Evolutionary conservation across 2,797 vertebrate species (phyloP).

Genomic region (Carduelis carduelis): DNA sequence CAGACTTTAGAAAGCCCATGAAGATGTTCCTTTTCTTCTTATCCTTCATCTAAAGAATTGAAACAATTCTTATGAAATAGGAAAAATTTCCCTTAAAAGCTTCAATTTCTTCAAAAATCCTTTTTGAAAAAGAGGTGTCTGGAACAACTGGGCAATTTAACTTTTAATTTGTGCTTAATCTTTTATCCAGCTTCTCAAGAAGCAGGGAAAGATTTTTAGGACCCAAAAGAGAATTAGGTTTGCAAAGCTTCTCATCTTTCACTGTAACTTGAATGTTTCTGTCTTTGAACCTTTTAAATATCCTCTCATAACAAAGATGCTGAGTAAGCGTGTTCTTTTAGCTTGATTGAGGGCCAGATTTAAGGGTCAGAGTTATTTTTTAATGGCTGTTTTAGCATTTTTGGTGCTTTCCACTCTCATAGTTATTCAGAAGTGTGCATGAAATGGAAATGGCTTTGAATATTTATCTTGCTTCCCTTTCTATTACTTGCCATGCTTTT

Average conservation of each 20-base stretch:
- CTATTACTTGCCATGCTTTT: constrained; percentile 29
- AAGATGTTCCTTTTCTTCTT: not conserved
- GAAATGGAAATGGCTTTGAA: constrained; percentile 38
- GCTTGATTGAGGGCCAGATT: constrained; percentile 14
- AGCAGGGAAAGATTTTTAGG: not conserved
- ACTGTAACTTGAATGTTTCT: not conserved
- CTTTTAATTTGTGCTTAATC: not conserved
- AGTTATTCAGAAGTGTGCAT: constrained; percentile 11
- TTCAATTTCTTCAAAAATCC: not conserved
- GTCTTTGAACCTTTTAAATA: constrained; percentile 36
- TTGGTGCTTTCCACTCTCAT: not conserved
- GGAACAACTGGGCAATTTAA: not conserved
- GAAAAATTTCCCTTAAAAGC: not conserved
- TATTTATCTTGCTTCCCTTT: constrained; percentile 41
- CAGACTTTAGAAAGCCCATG: not conserved
- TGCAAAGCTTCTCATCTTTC: constrained; percentile 25
- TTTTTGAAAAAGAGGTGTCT: not conserved
- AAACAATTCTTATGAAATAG: not conserved
- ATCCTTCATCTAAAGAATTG: not conserved
- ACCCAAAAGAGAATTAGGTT: not conserved
- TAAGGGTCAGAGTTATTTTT: constrained; percentile 33
- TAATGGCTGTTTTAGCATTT: constrained; percentile 29
- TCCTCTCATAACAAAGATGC: not conserved
- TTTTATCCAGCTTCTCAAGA: not conserved
- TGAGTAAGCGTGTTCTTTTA: constrained; percentile 4